Evolutionary conservation across 2,113 vertebrate species (phyloP), one percentile per base, ranked within the genome.

Genomic region (Grammomys surdaster): DNA sequence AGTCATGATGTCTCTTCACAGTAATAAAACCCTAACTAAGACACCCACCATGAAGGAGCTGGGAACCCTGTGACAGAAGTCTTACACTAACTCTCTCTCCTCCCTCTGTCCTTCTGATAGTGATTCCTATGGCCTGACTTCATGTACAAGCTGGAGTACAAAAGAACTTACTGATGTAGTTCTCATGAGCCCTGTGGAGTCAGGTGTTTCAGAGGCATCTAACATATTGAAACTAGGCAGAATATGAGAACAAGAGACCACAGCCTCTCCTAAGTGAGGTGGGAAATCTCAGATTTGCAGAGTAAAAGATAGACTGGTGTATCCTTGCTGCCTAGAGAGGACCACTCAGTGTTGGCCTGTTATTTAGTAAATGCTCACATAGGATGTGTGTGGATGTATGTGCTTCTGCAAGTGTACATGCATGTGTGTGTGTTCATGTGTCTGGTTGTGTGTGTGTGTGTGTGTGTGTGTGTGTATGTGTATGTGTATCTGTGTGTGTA

Each of bases 141-240:
- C n/a, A 8, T 0, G 60, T 24, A 24, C 56, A 67, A 40, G 40
- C 58, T 13, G 13, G 76, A 40, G 77, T 22, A 63, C 33, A 3
- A 51, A 54, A 26, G 28, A 31, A 5, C 20, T 56, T 6, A 12
- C 1, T 1, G 19, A 22, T 48, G 4, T 19, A 0, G 5, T 63
- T 48, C 43, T 20, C 12, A 0, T 33, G 33, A 82, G 46, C 3
- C 6, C 14, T 26, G 22, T n/a, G 60, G 36, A 91, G 54, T 12
- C 48, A 81, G 24, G 33, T 8, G 58, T n/a, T 7, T 16, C 20
- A 56, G 43, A 90, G 70, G 63, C 58, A 26, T 51, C 43, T 36
- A 26, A n/a, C 56, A 20, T 0, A 16, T 24, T 28, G 20, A n/a
- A 78, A 11, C 17, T 0, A 1, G 33, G 7, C 26, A 48, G 65